phyloP scores from a whole-genome alignment of 2,888 invertebrate species.

The Blastobasis adustella region DNA sequence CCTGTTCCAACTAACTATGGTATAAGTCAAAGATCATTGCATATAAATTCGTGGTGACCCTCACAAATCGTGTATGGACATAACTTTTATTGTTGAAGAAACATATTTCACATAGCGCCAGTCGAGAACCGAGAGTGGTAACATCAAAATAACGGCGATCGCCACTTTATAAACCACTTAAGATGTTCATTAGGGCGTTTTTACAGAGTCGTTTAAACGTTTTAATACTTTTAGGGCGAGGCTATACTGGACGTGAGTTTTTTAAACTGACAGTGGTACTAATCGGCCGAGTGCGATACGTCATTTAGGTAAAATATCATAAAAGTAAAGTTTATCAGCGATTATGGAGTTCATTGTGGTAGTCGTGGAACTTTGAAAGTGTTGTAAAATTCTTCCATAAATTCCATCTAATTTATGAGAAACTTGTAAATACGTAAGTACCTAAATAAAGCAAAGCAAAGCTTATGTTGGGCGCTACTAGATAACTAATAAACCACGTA shows the following conservation, averaged over 20 bases:
- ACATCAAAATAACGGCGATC: slow-evolving; percentile 67
- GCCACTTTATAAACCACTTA: slow-evolving; percentile 71
- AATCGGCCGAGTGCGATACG: no score
- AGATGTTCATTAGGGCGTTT: slow-evolving; percentile 63
- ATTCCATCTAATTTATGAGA: no score
- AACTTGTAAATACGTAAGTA: no score
- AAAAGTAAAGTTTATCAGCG: no score
- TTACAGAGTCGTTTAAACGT: slow-evolving; percentile 51
- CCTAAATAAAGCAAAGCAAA: no score
- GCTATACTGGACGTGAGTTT: not conserved
- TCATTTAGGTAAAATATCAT: no score
- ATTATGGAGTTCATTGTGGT: no score
- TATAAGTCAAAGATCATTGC: not conserved
- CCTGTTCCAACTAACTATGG: no score
- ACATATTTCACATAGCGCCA: slow-evolving; percentile 37
- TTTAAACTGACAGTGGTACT: not conserved
- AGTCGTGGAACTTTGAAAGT: no score
- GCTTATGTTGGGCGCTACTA: no score
- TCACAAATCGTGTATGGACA: not conserved
- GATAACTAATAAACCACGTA: no score
- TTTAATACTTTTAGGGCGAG: slow-evolving; percentile 51
- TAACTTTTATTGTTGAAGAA: slow-evolving; percentile 4
- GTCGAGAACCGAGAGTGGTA: slow-evolving; percentile 41
- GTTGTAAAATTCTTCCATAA: no score
- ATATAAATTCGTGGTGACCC: not conserved